Evolutionary conservation across 1,140 invertebrate species (phyloP), one percentile per base, ranked within the genome.

Genomic region (Littorina saxatilis): DNA sequence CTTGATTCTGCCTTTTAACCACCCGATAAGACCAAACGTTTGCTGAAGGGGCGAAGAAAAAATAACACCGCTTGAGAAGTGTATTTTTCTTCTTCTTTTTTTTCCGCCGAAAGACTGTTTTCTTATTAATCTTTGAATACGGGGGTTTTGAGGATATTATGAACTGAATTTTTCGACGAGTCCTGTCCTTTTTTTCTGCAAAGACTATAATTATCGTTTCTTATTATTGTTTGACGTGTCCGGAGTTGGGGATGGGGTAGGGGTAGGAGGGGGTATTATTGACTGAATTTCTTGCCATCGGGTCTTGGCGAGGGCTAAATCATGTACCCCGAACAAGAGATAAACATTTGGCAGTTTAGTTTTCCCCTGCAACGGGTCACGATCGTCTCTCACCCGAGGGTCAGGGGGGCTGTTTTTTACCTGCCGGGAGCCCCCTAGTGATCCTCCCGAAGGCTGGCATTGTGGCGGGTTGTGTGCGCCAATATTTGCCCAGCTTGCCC

Each of bases 261-360:
- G n/a, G n/a, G n/a, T n/a, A n/a, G n/a, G n/a, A 29, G 23, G 9
- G 58, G 27, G 27, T 61, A 61, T n/a, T n/a, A n/a, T 61, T 61
- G 20, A 29, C 58, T 61, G 9, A 61, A 61, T 61, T 61, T 23
- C 58, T 61, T 23, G 20, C 5, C 58, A 52, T 11, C 58, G 5
- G 7, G 4, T n/a, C 58, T 23, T 13, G 20, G 58, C 58, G 58
- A 7, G 20, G 58, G 58, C 58, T 61, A 61, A 61, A 61, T 61
- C 58, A 43, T 40, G 70, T 40, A 73, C 70, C 35, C 39, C 23
- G 70, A 73, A 73, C 70, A 73, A 73, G 70, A 73, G 39, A 73
- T 73, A 73, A 73, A 73, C 70, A 43, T 13, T 40, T 73, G 70
- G 37, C 70, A 73, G 70, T 11, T 43, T 39, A 7, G 70, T 43